These are phyloP conservation scores for Tenebrio molitor DNA, from an alignment of 1,140 invertebrate genomes.

Conservation along the genomic window DNA sequence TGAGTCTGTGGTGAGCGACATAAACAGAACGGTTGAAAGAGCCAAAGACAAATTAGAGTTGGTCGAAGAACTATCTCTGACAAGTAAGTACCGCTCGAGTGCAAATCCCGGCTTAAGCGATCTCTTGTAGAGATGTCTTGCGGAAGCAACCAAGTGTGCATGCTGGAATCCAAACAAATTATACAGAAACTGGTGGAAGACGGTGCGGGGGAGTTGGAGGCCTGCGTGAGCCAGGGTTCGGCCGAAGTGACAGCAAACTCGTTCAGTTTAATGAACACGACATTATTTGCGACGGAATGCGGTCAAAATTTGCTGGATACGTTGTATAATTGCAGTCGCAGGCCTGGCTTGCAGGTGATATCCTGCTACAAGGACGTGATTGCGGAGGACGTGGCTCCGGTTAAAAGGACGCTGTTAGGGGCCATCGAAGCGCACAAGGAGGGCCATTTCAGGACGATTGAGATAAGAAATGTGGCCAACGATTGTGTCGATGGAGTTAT, in stretches of 20 bases:
- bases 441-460: slow-evolving; percentile 51
- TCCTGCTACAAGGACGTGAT: slow-evolving; percentile 61
- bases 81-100: slow-evolving; percentile 53
- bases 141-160: slow-evolving; percentile 34
- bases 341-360: slow-evolving; percentile 51
- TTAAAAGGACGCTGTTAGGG: slow-evolving; percentile 54
- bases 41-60: slow-evolving; percentile 44
- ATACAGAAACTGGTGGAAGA: slow-evolving; percentile 51
- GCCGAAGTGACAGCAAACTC: slow-evolving; percentile 45
- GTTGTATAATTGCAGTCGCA: slow-evolving; percentile 54
- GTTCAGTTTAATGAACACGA: slow-evolving; percentile 33
- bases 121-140: slow-evolving; percentile 49
- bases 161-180: slow-evolving; percentile 37
- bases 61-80: slow-evolving; percentile 51
- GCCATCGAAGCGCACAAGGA: slow-evolving; percentile 52
- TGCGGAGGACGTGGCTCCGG: slow-evolving; percentile 53
- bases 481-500: slow-evolving; percentile 53
- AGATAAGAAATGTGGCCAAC: slow-evolving; percentile 48
- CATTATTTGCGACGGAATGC: slow-evolving; percentile 44
- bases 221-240: slow-evolving; percentile 34
- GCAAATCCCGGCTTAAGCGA: not conserved
- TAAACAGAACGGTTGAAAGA: slow-evolving; percentile 50
- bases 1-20: slow-evolving; percentile 51
- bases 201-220: slow-evolving; percentile 24
- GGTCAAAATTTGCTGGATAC: slow-evolving; percentile 57